Percentiles rank a stretch among this genome's conserved stretches.
Conservation (phyloP, 2,888 invertebrate genomes). For the Pachycephus smyrnensis region DNA sequence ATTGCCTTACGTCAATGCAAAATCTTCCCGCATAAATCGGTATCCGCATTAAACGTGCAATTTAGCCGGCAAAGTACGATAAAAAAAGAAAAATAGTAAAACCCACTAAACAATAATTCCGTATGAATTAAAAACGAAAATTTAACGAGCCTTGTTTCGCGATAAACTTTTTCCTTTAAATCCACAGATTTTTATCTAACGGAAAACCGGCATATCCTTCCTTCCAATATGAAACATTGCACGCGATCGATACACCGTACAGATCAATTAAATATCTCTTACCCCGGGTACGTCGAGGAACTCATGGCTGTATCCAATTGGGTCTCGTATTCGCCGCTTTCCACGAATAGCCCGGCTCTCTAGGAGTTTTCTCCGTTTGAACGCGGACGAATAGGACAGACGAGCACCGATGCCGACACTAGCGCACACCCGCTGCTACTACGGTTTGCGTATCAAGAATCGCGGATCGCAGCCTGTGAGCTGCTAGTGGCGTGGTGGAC, state of each 20-base stretch:
- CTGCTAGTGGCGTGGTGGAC: conserved; percentile 5
- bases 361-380: conserved; percentile 1
- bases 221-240: no score
- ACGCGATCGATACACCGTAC: no score
- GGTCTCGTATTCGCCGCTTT: conserved; percentile 1
- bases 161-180: no score
- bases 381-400: conserved; percentile 18
- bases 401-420: conserved; percentile 55
- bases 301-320: conserved; percentile 31
- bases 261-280: conserved; percentile 21
- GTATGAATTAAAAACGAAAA: no score
- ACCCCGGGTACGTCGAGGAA: conserved; percentile 41
- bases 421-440: conserved; percentile 59
- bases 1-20: background rate
- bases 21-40: background rate
- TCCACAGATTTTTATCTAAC: no score
- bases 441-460: conserved; percentile 24
- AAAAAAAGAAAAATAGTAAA: no score
- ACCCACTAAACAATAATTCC: no score
- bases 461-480: conserved; percentile 11
- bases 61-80: no score
- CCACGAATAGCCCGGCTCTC: background rate
- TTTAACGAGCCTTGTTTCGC: no score
- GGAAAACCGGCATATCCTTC: no score
- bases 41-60: no score